Base-by-base conservation (phyloP, 1,140 invertebrate genomes). In the Nephila pilipes region DNA sequence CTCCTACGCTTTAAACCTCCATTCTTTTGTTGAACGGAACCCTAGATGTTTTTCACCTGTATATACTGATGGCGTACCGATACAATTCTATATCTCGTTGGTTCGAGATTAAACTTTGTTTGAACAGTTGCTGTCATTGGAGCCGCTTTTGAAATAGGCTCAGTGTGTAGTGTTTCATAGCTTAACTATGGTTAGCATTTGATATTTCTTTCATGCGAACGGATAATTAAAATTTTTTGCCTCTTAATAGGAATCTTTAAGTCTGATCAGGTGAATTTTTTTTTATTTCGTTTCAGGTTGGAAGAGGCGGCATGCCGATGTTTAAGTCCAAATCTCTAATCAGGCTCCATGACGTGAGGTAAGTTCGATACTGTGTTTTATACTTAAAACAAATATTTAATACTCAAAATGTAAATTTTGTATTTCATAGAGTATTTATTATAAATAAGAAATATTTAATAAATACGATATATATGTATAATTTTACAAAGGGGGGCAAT, bases 311-410 rank as follows among this genome's bases (percentile, higher is more conserved):
- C 18, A 87, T 87, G 60, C 85, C 85, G 12, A 87, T 87, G 60
- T 87, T 87, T 58, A 87, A 87, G 18, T 87, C 85, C 22, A 87
- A 87, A 22, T 69, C 60, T 54, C 20, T 87, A 32, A 87, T 69
- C 2, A 63, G 60, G 36, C 60, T 87, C 0, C 32, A 87, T 29
- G 60, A 87, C 18, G 60, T 65, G 55, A 69, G 85, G 85, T 87
- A 87, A 87, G 60, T 65, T 29, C 1, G 5, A 29, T 6, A 16
- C n/a, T n/a, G n/a, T 85, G 0, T 75, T 29, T 75, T 6, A n/a
- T 46, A 46, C 46, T 10, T 10, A 6, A 46, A 10, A 46, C 46
- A 46, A 46, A 46, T 46, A 46, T 46, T 46, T 46, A 46, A 46
- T 46, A 10, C 4, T 4, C 6, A 46, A 46, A 6, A n/a, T n/a